Evolutionary conservation across 2,113 vertebrate genomes (phyloP).

Genomic region (Podilymbus podiceps): DNA sequence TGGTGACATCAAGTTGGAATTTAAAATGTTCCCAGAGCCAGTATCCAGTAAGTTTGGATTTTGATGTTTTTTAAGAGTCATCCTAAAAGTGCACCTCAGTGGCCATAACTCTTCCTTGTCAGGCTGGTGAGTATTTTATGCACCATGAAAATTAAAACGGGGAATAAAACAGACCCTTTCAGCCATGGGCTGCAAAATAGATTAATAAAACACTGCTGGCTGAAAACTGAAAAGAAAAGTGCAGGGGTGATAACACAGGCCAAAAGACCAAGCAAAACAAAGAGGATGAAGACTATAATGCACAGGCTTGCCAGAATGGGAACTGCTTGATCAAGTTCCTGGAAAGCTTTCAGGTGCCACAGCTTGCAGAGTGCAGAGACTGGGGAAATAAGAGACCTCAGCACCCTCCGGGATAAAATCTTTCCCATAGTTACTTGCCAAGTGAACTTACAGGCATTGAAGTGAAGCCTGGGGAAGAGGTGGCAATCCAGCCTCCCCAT

Average conservation of each 20-base stretch:
- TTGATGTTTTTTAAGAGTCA: constrained; percentile 55
- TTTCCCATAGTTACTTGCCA: background rate
- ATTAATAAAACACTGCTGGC: constrained; percentile 37
- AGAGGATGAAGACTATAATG: background rate
- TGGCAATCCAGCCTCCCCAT: background rate
- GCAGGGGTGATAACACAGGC: background rate
- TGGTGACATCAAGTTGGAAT: constrained; percentile 20
- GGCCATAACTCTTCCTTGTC: constrained; percentile 60
- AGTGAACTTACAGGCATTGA: background rate
- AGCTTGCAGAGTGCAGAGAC: background rate
- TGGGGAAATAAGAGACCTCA: background rate
- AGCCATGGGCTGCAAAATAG: constrained; percentile 14
- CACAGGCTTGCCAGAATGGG: background rate
- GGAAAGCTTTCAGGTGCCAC: background rate
- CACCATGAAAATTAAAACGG: constrained; percentile 63
- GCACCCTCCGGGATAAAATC: background rate
- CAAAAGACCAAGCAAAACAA: background rate
- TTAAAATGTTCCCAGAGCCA: constrained; percentile 36
- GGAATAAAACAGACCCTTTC: constrained; percentile 55
- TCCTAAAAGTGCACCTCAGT: constrained; percentile 49
- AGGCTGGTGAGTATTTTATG: constrained; percentile 59
- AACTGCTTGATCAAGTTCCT: background rate
- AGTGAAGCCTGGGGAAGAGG: background rate
- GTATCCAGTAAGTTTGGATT: constrained; percentile 54
- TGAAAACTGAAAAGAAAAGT: background rate